These are phyloP conservation scores for Stictocephala bisonia DNA, from an alignment of 2,888 invertebrate genomes.

Conservation along the genomic window DNA sequence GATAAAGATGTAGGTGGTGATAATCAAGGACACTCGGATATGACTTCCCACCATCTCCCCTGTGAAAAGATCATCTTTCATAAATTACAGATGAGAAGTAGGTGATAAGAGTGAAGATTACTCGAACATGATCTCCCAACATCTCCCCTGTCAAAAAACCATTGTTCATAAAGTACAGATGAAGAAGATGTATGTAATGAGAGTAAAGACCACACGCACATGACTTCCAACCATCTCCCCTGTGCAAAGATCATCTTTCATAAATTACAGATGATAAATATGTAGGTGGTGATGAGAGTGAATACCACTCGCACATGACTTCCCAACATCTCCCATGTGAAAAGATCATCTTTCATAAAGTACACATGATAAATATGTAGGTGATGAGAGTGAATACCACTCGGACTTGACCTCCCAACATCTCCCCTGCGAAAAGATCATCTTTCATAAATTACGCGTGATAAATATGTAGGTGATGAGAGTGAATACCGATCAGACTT, in stretches of 20 bases:
- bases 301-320: conserved; percentile 94
- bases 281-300: conserved; percentile 87
- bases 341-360: no score
- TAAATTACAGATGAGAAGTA: conserved; percentile 87
- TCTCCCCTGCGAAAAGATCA: conserved; percentile 77
- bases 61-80: no score
- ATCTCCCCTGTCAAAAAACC: conserved; percentile 77
- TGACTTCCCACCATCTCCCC: conserved; percentile 88
- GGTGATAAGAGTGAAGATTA: conserved; percentile 92
- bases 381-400: conserved; percentile 94
- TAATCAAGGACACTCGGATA: conserved; percentile 89
- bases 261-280: conserved; percentile 89
- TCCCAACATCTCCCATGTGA: conserved; percentile 80
- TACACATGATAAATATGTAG: conserved; percentile 86
- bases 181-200: conserved; percentile 90
- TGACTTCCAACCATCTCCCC: conserved; percentile 88
- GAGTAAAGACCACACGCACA: conserved; percentile 89
- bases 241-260: no score
- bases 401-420: conserved; percentile 90
- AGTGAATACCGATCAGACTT: no score
- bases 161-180: no score
- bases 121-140: conserved; percentile 90
- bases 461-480: no score
- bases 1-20: conserved; percentile 90
- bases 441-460: no score